Evolutionary conservation across 2,797 vertebrate genomes (phyloP), one percentile per base, ranked within the genome.

Genomic region (Cossypha polioptera): DNA sequence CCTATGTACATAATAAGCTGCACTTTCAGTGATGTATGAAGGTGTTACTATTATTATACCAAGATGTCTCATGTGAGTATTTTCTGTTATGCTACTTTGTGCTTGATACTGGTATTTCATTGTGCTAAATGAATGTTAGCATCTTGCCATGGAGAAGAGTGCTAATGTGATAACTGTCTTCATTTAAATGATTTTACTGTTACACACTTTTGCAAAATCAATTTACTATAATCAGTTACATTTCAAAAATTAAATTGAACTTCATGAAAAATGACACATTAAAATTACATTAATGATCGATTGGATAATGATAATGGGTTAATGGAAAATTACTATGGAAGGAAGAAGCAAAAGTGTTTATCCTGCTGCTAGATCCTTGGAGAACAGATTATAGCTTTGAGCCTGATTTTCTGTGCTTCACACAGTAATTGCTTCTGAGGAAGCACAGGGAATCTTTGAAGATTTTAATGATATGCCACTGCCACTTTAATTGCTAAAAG

Each of bases 401-500:
- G 94, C 75, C 84, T 95, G 85, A 91, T 96, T 98, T 97, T 92
- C 95, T 96, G 84, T 96, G 80, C 95, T 97, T 97, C 71, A 26
- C 45, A 45, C 86, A 92, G 77, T 98, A 97, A 98, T 98, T 98
- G 96, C 97, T 94, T 97, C 88, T 90, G 93, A 96, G 93, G 86
- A 96, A 86, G 50, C 91, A 96, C 65, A 67, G 76, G 86, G 91
- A 97, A 97, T 97, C 72, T 74, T 67, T 97, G 95, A 94, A 94
- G 95, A 97, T 91, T 91, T 97, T 97, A 97, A 97, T 97, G 97
- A 97, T 96, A 94, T 92, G 68, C 91, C 92, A 93, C 69, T 98
- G 95, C 95, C 95, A 94, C 97, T 97, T 97, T 98, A 98, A 97
- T 98, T 98, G 96, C 96, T 94, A 57, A 93, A 92, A 95, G 91